Conservation (phyloP, 2,888 invertebrate genomes). For the Nomada fabriciana region DNA sequence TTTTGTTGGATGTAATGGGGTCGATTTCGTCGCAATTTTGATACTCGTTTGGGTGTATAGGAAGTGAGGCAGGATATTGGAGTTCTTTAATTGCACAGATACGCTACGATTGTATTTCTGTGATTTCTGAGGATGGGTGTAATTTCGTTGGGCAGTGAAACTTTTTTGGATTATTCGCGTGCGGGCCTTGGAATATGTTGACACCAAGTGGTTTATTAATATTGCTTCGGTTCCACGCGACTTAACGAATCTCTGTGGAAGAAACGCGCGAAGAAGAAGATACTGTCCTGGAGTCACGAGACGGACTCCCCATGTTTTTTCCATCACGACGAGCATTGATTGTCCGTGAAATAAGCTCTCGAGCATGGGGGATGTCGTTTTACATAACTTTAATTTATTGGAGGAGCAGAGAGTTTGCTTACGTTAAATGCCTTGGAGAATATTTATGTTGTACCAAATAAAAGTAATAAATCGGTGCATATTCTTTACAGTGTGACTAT, state of each 20-base stretch:
- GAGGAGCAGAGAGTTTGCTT: too few relatives aligned
- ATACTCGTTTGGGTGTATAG: too few relatives aligned
- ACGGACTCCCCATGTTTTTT: conserved; percentile 11
- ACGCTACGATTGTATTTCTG: too few relatives aligned
- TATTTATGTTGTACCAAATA: too few relatives aligned
- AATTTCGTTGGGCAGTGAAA: not conserved
- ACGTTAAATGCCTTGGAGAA: too few relatives aligned
- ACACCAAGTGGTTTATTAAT: conserved; percentile 22
- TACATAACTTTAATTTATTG: not conserved
- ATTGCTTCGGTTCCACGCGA: conserved; percentile 1
- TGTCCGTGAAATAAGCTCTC: conserved; percentile 17
- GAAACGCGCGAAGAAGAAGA: conserved; percentile 6
- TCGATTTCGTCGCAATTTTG: too few relatives aligned
- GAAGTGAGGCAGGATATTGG: too few relatives aligned
- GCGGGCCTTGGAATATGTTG: conserved; percentile 22
- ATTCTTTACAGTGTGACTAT: too few relatives aligned
- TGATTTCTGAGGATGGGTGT: too few relatives aligned
- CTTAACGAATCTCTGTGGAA: conserved; percentile 8
- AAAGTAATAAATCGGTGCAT: too few relatives aligned
- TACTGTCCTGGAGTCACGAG: conserved; percentile 13
- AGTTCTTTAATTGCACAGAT: too few relatives aligned
- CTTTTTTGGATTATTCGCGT: conserved; percentile 6
- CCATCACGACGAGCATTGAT: conserved; percentile 17
- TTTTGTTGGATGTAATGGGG: too few relatives aligned
- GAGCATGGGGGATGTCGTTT: not conserved